Conservation (phyloP, 2,113 vertebrate species). For the Fulica atra region DNA sequence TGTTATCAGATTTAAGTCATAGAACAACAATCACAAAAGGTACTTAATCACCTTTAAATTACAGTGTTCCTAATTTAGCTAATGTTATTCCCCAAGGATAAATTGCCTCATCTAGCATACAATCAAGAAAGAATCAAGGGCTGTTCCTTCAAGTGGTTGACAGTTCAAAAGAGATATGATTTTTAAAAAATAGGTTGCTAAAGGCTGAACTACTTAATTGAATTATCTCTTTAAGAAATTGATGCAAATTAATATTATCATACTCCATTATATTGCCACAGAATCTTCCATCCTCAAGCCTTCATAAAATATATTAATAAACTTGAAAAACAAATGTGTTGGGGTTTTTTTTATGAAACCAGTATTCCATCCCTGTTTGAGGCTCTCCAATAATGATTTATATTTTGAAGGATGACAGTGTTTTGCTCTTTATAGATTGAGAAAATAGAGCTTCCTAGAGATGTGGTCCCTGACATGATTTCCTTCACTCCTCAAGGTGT, state of each 20-base stretch:
- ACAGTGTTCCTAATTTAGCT: slow-evolving; percentile 62
- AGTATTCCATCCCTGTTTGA: not conserved
- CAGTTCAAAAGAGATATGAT: slow-evolving; percentile 30
- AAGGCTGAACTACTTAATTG: slow-evolving; percentile 45
- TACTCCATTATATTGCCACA: not conserved
- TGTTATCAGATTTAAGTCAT: slow-evolving; percentile 60
- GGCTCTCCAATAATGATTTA: not conserved
- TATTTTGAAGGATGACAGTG: not conserved
- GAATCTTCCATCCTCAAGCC: not conserved
- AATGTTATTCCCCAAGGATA: slow-evolving; percentile 64
- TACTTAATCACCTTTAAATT: slow-evolving; percentile 70
- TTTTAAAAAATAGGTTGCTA: slow-evolving; percentile 43
- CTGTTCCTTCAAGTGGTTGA: slow-evolving; percentile 59
- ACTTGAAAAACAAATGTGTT: not conserved
- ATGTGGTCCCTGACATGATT: not conserved
- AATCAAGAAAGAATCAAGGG: slow-evolving; percentile 58
- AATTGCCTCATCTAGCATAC: slow-evolving; percentile 56
- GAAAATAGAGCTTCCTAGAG: not conserved
- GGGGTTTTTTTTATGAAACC: not conserved
- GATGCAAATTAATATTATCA: slow-evolving; percentile 51
- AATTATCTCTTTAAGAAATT: slow-evolving; percentile 54
- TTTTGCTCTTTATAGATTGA: not conserved
- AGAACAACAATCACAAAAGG: slow-evolving; percentile 63
- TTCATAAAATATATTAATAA: slow-evolving; percentile 5
- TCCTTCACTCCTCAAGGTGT: not conserved